These are phyloP conservation scores for Phaethornis superciliosus DNA, from an alignment of 2,113 vertebrate species.

Conservation along the genomic window DNA sequence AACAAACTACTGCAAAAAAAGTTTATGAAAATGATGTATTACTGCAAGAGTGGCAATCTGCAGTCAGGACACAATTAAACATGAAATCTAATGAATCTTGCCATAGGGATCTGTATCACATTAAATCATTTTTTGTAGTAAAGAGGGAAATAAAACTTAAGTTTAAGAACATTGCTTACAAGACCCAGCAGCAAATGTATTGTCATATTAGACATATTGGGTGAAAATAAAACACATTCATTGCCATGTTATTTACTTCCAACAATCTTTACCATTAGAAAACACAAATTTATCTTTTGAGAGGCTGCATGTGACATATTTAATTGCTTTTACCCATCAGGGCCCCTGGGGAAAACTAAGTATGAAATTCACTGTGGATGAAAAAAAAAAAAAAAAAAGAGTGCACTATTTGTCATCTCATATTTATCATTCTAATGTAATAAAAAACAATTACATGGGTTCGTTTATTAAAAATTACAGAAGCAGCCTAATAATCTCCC, in stretches of 20 bases:
- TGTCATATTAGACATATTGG: not conserved
- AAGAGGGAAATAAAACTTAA: constrained; percentile 15
- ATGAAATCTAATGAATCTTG: constrained; percentile 15
- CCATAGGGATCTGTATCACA: not conserved
- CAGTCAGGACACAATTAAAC: not conserved
- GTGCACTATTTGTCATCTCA: not conserved
- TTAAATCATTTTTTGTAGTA: constrained; percentile 1
- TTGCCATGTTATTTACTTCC: not conserved
- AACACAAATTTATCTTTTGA: not conserved
- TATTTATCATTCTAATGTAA: not conserved
- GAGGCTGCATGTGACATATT: not conserved
- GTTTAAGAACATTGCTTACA: not conserved
- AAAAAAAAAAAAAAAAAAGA: no score
- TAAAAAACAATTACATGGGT: not conserved
- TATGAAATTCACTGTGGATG: not conserved
- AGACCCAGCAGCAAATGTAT: not conserved
- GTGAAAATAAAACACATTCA: not conserved
- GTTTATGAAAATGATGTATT: not conserved
- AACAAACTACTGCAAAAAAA: not conserved
- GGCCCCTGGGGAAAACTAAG: not conserved
- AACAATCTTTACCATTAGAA: not conserved
- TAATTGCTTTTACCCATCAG: not conserved
- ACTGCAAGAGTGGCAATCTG: not conserved
- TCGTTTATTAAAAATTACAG: not conserved
- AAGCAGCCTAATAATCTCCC: not conserved